A percentile compares a stretch with the other conserved stretches of the same genome.
These are phyloP conservation scores for Apomyelois bistriatella DNA, from an alignment of 2,888 invertebrate species.

Conservation along the genomic window DNA sequence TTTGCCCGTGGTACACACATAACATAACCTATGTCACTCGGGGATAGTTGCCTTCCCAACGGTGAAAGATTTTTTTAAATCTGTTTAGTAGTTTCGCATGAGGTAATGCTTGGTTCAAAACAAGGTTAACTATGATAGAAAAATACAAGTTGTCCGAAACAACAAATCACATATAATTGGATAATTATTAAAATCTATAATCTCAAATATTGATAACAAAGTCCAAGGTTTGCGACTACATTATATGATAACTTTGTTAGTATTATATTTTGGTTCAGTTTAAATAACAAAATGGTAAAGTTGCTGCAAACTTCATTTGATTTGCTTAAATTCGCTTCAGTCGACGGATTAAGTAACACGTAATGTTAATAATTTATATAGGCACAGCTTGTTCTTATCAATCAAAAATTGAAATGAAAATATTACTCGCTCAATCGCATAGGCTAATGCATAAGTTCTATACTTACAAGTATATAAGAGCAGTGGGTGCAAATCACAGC, in stretches of 20 bases:
- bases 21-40: no score
- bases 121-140: no score
- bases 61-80: no score
- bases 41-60: no score
- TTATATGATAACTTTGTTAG: not conserved
- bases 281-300: not conserved
- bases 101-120: no score
- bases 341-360: no score
- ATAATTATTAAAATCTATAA: no score
- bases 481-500: constrained; percentile 96
- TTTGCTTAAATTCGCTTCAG: constrained; percentile 1
- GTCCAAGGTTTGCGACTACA: not conserved
- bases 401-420: not conserved
- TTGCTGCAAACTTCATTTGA: not conserved
- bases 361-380: not conserved
- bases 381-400: not conserved
- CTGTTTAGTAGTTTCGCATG: no score
- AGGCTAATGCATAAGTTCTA: not conserved
- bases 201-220: no score
- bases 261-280: not conserved
- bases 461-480: constrained; percentile 88
- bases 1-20: no score
- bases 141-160: no score
- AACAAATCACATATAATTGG: no score
- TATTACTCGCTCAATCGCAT: not conserved